Evolutionary conservation across 2,888 invertebrate species (phyloP), one percentile per base, ranked within the genome.

Genomic region (Tanytarsus gracilentus): DNA sequence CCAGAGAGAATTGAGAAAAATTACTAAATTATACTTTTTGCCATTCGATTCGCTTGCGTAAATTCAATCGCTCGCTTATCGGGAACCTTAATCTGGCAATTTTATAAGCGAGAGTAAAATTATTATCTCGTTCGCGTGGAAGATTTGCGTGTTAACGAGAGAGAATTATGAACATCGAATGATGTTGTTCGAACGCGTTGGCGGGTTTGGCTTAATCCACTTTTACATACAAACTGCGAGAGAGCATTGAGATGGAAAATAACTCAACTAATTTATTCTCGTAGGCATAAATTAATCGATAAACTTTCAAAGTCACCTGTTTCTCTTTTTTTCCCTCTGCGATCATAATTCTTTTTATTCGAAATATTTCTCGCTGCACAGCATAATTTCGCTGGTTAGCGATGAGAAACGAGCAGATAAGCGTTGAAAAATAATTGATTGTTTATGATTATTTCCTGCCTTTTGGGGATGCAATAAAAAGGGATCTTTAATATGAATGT

Each of bases 141-240:
- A 36, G 36, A 36, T 36, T 36, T 36, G 36, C 18, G 40, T 36
- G 25, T 26, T 14, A 27, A 16, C 27, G 55, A 26, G 21, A 40
- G 36, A 40, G 40, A 56, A 14, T 56, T 56, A 56, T 56, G 44
- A 40, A 40, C 56, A 56, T 56, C 56, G 40, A 56, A 56, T 39
- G 56, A 56, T 56, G 21, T 56, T 56, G 44, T 25, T 44, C 56
- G 44, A 27, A 36, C 11, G 49, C 49, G 49, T 49, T 49, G 49
- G 49, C 8, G 49, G 2, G 27, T 8, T 16, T 51, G 39, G 39
- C 39, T 5, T 29, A 11, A 21, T 27, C 7, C 14, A 27, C 3
- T 29, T 16, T 51, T 7, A 27, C 18, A 23, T 26, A 49, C 23
- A 6, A 27, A 4, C 27, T 16, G 16, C 18, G 16, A 27, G 9